A percentile compares a stretch with the other conserved stretches of the same genome.
These are phyloP conservation scores for Nyctibius grandis DNA, from an alignment of 2,797 vertebrate genomes.

Conservation along the genomic window DNA sequence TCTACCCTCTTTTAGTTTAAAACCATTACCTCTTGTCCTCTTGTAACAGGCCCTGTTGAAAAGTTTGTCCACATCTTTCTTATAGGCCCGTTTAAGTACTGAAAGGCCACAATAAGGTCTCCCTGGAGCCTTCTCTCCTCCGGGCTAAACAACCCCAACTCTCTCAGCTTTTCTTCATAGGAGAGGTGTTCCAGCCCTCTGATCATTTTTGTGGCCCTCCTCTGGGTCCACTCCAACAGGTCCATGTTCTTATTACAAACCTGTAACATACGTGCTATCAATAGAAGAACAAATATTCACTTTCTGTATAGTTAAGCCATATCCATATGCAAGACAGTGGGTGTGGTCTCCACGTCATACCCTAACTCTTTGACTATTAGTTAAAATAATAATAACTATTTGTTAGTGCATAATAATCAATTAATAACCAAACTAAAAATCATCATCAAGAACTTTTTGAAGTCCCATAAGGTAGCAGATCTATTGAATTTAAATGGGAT, in stretches of 20 bases:
- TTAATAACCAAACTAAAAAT: background rate
- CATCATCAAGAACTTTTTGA: background rate
- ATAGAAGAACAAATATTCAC: background rate
- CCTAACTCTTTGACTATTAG: background rate
- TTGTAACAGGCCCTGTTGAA: background rate
- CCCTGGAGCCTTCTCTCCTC: background rate
- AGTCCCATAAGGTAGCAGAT: background rate
- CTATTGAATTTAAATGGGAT: background rate
- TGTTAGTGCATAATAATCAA: background rate
- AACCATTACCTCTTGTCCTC: background rate
- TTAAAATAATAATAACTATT: background rate
- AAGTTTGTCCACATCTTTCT: background rate
- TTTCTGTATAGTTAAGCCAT: background rate
- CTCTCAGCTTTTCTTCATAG: background rate
- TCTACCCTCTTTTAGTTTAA: background rate
- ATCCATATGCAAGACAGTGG: background rate
- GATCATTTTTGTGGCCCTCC: background rate
- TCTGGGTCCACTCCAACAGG: background rate
- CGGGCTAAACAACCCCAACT: background rate
- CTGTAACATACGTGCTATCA: background rate
- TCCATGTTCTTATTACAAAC: background rate
- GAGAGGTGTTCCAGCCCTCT: background rate
- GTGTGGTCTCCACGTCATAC: background rate
- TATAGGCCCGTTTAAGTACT: background rate
- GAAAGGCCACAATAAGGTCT: background rate